Evolutionary conservation across 2,797 vertebrate species (phyloP), one percentile per base, ranked within the genome.

Genomic region (Arrhamphus sclerolepis): DNA sequence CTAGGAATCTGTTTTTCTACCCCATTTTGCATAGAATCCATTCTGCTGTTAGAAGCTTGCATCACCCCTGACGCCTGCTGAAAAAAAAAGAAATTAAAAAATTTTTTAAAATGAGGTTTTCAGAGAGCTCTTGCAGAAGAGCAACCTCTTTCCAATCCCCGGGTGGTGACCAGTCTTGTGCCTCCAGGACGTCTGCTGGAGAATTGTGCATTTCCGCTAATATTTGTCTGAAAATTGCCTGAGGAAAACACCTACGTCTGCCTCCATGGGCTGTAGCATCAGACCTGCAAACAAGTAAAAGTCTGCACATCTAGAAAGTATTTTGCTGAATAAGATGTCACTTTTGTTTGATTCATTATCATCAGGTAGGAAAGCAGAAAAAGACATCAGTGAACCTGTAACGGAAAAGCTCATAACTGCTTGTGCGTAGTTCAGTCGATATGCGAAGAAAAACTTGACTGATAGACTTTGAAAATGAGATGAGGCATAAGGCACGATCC

Each of bases 1-100:
- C 70, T 7, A 50, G 66, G 70, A 84, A 83, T 81, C 72, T 87
- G 74, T 68, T 78, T 83, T 80, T 61, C 52, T 70, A 24, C 46
- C 24, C 31, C 42, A 29, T 80, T 88, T 88, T 79, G 72, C 81
- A 71, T 79, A 40, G 66, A 81, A 69, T 52, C 34, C 56, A 53
- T 78, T 78, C 57, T 24, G 61, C 63, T 75, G 75, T 71, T 50
- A 6, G 58, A 44, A 79, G 86, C 84, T 88, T 73, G 70, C 58
- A 20, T 79, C 84, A 86, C 64, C 77, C 62, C 64, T 21, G 51
- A 56, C 6, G 21, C 66, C 73, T 72, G 66, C 71, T 66, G 52
- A 63, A 42, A 46, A 86, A 66, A 86, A 66, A 69, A n/a, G n/a
- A n/a, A n/a, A n/a, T n/a, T n/a, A n/a, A n/a, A n/a, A n/a, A n/a